These are phyloP conservation scores for Chelonoidis abingdonii DNA, from an alignment of 2,113 vertebrate species.

Conservation along the genomic window DNA sequence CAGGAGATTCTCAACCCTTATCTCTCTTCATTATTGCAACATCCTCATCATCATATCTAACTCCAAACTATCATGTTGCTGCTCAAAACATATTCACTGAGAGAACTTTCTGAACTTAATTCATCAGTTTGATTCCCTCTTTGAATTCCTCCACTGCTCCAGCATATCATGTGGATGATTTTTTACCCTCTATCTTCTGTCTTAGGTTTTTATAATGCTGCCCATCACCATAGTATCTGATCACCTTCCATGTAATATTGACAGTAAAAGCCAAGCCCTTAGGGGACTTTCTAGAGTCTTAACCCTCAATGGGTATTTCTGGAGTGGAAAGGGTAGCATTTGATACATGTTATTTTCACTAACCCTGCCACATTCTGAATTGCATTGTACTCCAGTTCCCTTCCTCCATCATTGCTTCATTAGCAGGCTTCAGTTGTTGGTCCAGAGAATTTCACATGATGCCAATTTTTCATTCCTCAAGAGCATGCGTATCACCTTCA, in stretches of 20 bases:
- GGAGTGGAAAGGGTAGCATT: background rate
- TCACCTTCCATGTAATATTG: background rate
- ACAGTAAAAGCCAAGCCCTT: background rate
- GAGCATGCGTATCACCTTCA: background rate
- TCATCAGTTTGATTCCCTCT: background rate
- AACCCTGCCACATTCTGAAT: background rate
- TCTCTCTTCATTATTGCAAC: background rate
- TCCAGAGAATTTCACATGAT: fast-evolving
- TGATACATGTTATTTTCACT: fast-evolving
- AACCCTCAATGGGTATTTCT: background rate
- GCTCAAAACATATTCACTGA: background rate
- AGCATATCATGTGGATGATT: background rate
- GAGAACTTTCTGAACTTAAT: background rate
- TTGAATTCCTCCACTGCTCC: no score
- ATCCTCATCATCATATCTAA: background rate
- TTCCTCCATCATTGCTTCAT: fast-evolving
- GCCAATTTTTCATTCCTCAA: background rate
- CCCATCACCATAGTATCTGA: background rate
- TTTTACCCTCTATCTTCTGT: background rate
- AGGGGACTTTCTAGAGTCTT: background rate
- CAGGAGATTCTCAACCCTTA: background rate
- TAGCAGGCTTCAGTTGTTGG: background rate
- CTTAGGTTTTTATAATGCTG: background rate
- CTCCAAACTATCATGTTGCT: background rate
- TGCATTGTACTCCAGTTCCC: fast-evolving